Evolutionary conservation across 2,888 invertebrate species (phyloP).

Genomic region (Cerastis leucographa): DNA sequence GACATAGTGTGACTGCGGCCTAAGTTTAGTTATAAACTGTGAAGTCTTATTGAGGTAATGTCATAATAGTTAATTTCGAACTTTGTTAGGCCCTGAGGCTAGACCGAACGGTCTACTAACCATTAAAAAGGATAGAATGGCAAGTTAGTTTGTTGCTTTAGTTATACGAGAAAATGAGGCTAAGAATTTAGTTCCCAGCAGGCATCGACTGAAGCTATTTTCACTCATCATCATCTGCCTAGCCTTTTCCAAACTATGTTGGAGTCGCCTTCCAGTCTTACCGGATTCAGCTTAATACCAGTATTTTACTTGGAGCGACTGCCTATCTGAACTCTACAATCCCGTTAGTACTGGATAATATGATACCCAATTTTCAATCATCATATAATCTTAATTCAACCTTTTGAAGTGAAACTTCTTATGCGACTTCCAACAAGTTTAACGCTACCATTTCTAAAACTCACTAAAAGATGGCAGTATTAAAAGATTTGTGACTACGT

Average conservation of each 20-base stretch:
- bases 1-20: no score
- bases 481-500: no score
- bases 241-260: not conserved
- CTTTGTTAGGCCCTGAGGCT: not conserved
- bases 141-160: not conserved
- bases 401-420: no score
- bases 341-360: not conserved
- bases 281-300: not conserved
- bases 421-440: no score
- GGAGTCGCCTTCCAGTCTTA: not conserved
- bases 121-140: not conserved
- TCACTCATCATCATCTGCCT: no score
- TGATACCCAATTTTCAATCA: not conserved
- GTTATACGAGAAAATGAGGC: not conserved
- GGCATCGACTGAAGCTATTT: not conserved
- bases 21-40: no score
- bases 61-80: not conserved
- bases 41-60: no score
- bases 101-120: not conserved
- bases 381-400: not conserved
- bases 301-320: not conserved
- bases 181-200: not conserved
- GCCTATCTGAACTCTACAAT: not conserved
- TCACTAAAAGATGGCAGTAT: no score
- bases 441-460: no score